Conservation (phyloP, 2,797 vertebrate species). For the Cryptoprocta ferox region DNA sequence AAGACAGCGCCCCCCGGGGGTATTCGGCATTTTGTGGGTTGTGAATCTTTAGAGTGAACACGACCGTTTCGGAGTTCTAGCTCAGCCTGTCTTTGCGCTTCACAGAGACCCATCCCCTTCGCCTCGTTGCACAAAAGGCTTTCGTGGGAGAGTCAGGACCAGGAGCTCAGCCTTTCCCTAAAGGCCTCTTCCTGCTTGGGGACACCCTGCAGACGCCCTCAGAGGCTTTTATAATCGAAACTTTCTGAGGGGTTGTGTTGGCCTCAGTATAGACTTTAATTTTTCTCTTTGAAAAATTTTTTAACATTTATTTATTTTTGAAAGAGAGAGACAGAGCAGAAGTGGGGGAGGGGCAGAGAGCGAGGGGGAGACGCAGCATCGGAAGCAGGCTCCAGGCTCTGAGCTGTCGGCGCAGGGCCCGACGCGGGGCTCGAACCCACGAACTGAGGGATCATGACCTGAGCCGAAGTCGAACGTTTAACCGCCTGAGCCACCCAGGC, state of each 20-base stretch:
- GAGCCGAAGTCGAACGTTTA: too few relatives aligned
- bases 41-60: not conserved
- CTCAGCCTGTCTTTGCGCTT: not conserved
- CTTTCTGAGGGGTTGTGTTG: too few relatives aligned
- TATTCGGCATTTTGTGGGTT: too few relatives aligned
- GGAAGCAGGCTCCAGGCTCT: too few relatives aligned
- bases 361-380: too few relatives aligned
- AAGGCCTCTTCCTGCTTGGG: accelerated
- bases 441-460: too few relatives aligned
- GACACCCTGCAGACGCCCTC: accelerated
- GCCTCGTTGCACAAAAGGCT: not conserved
- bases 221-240: too few relatives aligned
- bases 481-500: too few relatives aligned
- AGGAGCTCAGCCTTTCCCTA: not conserved
- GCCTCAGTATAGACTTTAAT: not conserved
- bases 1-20: accelerated
- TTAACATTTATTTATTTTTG: too few relatives aligned
- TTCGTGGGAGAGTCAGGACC: accelerated
- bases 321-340: too few relatives aligned
- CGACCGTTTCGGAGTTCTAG: not conserved
- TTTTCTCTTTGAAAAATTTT: not conserved
- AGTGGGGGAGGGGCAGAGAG: too few relatives aligned
- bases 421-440: accelerated
- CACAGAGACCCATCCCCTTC: not conserved
- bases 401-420: too few relatives aligned